A percentile compares a stretch with the other conserved stretches of the same genome.
Conservation (phyloP, 2,888 invertebrate species). For the Plebejus argus region DNA sequence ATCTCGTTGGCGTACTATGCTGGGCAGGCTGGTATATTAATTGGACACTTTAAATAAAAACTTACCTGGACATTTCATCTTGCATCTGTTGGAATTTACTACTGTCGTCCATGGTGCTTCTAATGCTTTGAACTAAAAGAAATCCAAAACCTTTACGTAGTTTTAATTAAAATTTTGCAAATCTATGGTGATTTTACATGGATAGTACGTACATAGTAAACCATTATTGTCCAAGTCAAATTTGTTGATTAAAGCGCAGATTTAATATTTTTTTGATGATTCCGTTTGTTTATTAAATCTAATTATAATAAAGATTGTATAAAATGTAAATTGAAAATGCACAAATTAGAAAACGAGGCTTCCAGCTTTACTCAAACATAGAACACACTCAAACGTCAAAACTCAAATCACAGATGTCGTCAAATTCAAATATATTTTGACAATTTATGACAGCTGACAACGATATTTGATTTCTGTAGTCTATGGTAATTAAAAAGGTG, state of each 20-base stretch:
- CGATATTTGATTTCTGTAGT: no score
- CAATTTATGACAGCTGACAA: no score
- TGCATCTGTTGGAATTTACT: slow-evolving; percentile 90
- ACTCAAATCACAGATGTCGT: no score
- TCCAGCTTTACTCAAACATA: no score
- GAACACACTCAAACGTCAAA: no score
- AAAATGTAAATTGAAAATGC: background rate
- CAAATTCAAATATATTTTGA: no score
- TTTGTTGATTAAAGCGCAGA: background rate
- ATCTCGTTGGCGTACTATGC: no score
- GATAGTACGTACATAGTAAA: slow-evolving; percentile 39
- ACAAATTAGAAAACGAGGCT: no score
- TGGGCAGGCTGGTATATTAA: no score
- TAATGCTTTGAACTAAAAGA: slow-evolving; percentile 69
- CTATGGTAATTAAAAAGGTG: no score
- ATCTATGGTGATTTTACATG: slow-evolving; percentile 44
- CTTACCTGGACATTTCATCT: slow-evolving; percentile 93
- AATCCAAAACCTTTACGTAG: slow-evolving; percentile 75
- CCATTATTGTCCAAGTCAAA: background rate
- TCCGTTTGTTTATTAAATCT: background rate
- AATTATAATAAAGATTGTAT: background rate
- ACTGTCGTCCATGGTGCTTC: slow-evolving; percentile 68
- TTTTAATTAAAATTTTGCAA: slow-evolving; percentile 52
- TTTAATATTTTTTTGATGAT: background rate
- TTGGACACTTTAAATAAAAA: background rate